phyloP scores from a whole-genome alignment of 2,113 vertebrate species.

The Euleptes europaea region DNA sequence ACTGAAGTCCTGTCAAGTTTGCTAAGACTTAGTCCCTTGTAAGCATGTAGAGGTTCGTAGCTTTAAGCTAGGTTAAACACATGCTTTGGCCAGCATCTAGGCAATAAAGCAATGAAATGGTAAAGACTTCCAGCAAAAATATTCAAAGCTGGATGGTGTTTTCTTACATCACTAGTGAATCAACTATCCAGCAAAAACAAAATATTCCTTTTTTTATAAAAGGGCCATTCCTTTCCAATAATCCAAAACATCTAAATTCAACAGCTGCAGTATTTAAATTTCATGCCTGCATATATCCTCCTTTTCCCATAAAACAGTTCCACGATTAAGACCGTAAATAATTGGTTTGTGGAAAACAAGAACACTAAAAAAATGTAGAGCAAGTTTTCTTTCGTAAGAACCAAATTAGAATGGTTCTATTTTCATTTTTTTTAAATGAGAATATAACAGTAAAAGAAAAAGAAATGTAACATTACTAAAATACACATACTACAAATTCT shows the following conservation, averaged over 20 bases:
- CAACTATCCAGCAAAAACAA: not conserved
- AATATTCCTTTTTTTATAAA: not conserved
- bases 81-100: not conserved
- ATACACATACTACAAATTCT: too few species aligned
- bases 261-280: not conserved
- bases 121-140: not conserved
- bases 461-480: too few species aligned
- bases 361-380: too few species aligned
- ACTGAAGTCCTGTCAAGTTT: too few species aligned
- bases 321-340: not conserved
- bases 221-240: not conserved
- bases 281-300: not conserved
- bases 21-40: too few species aligned
- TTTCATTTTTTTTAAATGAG: too few species aligned
- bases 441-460: too few species aligned
- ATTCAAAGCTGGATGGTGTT: not conserved
- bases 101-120: not conserved
- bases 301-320: not conserved
- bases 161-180: not conserved
- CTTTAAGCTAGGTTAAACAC: not conserved
- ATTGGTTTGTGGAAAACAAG: not conserved
- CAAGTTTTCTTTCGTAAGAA: not conserved
- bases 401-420: not conserved
- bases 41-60: too few species aligned
- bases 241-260: not conserved